phyloP scores from a whole-genome alignment of 2,888 invertebrate species.

The Scaptomyza polygonia region DNA sequence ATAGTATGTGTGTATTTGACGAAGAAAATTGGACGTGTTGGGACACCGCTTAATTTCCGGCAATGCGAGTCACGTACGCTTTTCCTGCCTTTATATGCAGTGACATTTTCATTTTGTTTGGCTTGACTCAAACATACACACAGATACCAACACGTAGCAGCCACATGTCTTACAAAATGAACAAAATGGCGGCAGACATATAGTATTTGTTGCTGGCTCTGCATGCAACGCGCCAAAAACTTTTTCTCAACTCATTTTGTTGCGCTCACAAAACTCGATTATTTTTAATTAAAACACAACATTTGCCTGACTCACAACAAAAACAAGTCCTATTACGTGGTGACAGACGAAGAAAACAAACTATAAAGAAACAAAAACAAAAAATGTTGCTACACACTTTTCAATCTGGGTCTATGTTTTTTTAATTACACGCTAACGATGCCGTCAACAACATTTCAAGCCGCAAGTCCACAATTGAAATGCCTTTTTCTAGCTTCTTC shows the following conservation, averaged over 20 bases:
- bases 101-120: conserved; percentile 72
- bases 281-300: conserved; percentile 69
- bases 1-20: background rate
- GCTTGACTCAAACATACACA: conserved; percentile 41
- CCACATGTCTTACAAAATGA: conserved; percentile 48
- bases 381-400: conserved; percentile 33
- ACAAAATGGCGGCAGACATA: conserved; percentile 38
- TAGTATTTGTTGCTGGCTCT: conserved; percentile 35
- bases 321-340: conserved; percentile 8
- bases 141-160: conserved; percentile 30
- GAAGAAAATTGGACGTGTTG: conserved; percentile 60
- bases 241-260: conserved; percentile 71
- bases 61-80: conserved; percentile 73
- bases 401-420: conserved; percentile 46
- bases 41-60: conserved; percentile 73
- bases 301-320: conserved; percentile 34
- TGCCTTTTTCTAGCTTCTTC: conserved; percentile 15
- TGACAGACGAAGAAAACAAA: conserved; percentile 4
- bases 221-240: conserved; percentile 36
- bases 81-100: conserved; percentile 71
- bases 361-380: conserved; percentile 3
- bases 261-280: conserved; percentile 66
- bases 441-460: conserved; percentile 31
- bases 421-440: conserved; percentile 59
- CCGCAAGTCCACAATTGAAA: conserved; percentile 41